These are phyloP conservation scores for Margarornis squamiger DNA, from an alignment of 2,797 vertebrate genomes.

Conservation along the genomic window DNA sequence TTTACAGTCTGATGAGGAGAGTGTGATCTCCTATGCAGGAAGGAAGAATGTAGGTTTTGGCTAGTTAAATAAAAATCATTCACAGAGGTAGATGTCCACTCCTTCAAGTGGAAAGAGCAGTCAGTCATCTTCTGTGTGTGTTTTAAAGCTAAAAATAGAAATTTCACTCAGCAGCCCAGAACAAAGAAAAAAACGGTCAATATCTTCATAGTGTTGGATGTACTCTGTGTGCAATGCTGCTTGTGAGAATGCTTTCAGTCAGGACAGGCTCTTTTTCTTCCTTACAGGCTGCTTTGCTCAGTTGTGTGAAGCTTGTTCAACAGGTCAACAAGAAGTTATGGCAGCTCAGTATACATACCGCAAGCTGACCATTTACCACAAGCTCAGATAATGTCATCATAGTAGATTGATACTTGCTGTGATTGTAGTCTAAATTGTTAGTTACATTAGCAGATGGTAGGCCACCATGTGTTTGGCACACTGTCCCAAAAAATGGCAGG, in stretches of 20 bases:
- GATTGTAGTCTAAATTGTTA: background rate
- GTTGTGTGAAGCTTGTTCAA: background rate
- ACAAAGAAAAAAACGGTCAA: accelerated
- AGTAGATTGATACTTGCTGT: background rate
- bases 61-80: background rate
- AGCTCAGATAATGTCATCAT: background rate
- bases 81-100: background rate
- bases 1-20: background rate
- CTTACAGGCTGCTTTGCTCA: accelerated
- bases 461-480: background rate
- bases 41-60: background rate
- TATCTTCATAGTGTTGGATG: background rate
- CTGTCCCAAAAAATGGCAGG: background rate
- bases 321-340: background rate
- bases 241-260: background rate
- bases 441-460: background rate
- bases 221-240: background rate
- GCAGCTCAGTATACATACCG: background rate
- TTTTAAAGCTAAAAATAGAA: background rate
- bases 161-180: background rate
- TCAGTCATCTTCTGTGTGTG: accelerated
- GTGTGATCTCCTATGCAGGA: background rate
- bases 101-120: background rate
- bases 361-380: background rate
- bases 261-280: background rate